Percentiles rank a stretch among this genome's conserved stretches.
Evolutionary conservation across 1,140 invertebrate genomes (phyloP).

Genomic region (Drosophila simulans): DNA sequence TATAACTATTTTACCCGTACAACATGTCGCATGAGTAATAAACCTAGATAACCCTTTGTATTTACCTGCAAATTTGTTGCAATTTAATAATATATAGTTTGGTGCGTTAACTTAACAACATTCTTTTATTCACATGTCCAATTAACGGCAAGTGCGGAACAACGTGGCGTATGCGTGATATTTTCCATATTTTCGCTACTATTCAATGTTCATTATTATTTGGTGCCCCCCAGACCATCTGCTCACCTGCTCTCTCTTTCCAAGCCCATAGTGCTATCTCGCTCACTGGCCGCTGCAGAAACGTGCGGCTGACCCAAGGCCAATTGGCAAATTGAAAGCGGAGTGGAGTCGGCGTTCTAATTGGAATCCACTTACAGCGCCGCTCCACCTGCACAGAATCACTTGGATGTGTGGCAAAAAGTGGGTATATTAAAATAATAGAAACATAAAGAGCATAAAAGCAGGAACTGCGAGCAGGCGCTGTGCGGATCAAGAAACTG

Average conservation of each 20-base stretch:
- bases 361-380: slow-evolving; percentile 49
- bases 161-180: not conserved
- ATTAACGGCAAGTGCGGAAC: not conserved
- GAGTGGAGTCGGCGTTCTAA: slow-evolving; percentile 42
- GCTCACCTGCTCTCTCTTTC: not conserved
- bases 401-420: slow-evolving; percentile 1
- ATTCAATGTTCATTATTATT: not conserved
- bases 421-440: not conserved
- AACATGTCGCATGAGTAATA: not conserved
- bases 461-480: slow-evolving; percentile 45
- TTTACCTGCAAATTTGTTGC: not conserved
- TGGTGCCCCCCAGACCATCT: not conserved
- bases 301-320: slow-evolving; percentile 38
- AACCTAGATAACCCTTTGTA: not conserved
- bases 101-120: too few relatives aligned
- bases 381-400: slow-evolving; percentile 25
- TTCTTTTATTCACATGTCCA: too few relatives aligned
- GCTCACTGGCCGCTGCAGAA: slow-evolving; percentile 27
- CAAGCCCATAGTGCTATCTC: not conserved
- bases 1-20: not conserved
- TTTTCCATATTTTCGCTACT: not conserved
- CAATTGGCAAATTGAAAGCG: slow-evolving; percentile 40
- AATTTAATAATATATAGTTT: too few relatives aligned
- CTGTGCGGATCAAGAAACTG: slow-evolving; percentile 56
- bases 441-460: slow-evolving; percentile 8